Evolutionary conservation across 2,797 vertebrate genomes (phyloP), one percentile per base, ranked within the genome.

Genomic region (Mastacembelus armatus): DNA sequence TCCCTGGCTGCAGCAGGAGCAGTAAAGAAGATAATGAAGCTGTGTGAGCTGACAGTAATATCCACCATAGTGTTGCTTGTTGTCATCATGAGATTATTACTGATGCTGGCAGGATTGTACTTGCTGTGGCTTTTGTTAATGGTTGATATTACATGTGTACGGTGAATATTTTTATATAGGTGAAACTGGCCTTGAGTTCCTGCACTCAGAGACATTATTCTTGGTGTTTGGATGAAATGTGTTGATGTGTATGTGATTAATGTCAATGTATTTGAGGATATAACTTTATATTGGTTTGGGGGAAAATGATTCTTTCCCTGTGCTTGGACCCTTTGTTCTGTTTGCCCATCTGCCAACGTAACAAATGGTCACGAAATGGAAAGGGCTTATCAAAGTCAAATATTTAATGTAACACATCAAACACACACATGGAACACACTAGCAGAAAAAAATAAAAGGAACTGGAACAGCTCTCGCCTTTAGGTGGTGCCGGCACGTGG

Each of bases 21-120:
- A 30, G 43, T 10, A 1, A 0, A 33, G 33, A 27, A 16, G 54
- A 24, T 14, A 33, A 0, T 39, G 14, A 40, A 33, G 8, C 44
- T 9, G 27, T 10, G 35, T 38, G 3, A 14, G 18, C 47, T 29
- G 52, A 57, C 59, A 42, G 33, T 61, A 49, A 62, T 42, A 47
- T 58, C 32, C 48, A 60, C 3, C 19, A 10, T 7, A 15, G 5
- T 45, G 45, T 6, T 48, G 35, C 18, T 14, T 10, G 21, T 22
- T 54, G 50, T 50, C 4, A 42, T 52, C 38, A 8, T 27, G 24
- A 29, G 10, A 18, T 1, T 56, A 5, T 70, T 22, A 24, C 51
- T n/a, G 38, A 38, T 55, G 62, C 62, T 10, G 48, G 2, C 14
- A 0, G 18, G 14, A 2, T 9, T 29, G 27, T 18, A 4, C 21